Evolutionary conservation across 1,140 invertebrate genomes (phyloP), one percentile per base, ranked within the genome.

Genomic region (Spodoptera frugiperda): DNA sequence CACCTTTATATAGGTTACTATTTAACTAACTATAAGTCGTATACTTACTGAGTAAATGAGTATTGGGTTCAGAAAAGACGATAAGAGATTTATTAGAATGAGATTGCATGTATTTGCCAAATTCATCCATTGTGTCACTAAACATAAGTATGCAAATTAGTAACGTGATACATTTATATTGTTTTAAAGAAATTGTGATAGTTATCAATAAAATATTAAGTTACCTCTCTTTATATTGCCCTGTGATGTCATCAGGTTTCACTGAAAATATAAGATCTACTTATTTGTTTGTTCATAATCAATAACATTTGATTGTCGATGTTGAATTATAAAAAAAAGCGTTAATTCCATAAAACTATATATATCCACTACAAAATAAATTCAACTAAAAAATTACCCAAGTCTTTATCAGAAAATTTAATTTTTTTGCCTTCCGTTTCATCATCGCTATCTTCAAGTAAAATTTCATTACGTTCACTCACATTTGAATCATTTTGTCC

Each of bases 41-140:
- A 14, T 53, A 86, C 87, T 83, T 85, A 92, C 91, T 87, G 30
- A 93, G 80, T 53, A 92, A 84, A 72, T 84, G 51, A 39, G 80
- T 67, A 77, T 90, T 92, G 9, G 85, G 86, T 33, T 83, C 75
- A 48, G 85, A 77, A 70, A 91, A 83, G 44, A 72, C 67, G 39
- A 87, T 83, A 78, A 11, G 33, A 63, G 49, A 21, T n/a, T 53
- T 70, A 48, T 67, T n/a, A 48, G 17, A 21, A 49, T 67, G n/a
- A 12, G 8, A 25, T 48, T 25, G 15, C 1, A 10, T 25, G 10
- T 67, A 15, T 67, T 46, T 10, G 5, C 2, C 39, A 3, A 19
- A 21, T 21, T 49, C 14, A 2, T 67, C 12, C 12, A 12, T n/a
- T n/a, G 33, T 19, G 33, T 15, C 44, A 4, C 15, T 44, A 63